Evolutionary conservation across 2,113 vertebrate genomes (phyloP), one percentile per base, ranked within the genome.

Genomic region (Andinoacara biseriatus): DNA sequence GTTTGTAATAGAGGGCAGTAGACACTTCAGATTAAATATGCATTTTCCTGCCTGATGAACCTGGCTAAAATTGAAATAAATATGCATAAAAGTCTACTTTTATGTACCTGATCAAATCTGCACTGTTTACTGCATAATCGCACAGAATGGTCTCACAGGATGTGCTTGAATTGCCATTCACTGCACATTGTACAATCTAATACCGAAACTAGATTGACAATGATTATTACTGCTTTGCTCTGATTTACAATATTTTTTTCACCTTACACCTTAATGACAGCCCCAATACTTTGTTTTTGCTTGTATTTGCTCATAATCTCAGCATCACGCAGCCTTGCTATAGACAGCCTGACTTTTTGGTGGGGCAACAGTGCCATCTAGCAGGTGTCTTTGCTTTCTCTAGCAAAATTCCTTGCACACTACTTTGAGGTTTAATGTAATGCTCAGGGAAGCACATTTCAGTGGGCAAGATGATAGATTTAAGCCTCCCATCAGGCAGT

Each of bases 301-400:
- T 82, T 57, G 69, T 81, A 78, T 89, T 86, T 91, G 80, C 90
- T 78, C 81, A 90, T 80, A 82, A 81, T 90, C 80, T 81, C 82
- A 88, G 54, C 79, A 40, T 58, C 80, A 43, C 72, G 80, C 31
- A 57, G 72, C 59, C 76, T 57, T 22, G 72, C 22, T 22, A 40
- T 35, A 31, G 17, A 11, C 10, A 5, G 56, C n/a, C 46, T 20
- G 40, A 15, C 29, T 74, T 52, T 90, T 61, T 43, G 38, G 79
- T 93, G 86, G 87, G 83, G 77, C 95, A 95, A 96, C 95, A 96
- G 94, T 95, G 95, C 95, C 95, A 95, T 95, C 95, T 96, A 95
- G 95, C 91, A 94, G 93, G 89, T 63, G 29, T 74, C 63, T 80
- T 58, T 9, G 1, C 74, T 61, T 78, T 78, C 49, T 58, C 46